Conservation (phyloP, 2,113 vertebrate genomes). For the Plecotus auritus region DNA sequence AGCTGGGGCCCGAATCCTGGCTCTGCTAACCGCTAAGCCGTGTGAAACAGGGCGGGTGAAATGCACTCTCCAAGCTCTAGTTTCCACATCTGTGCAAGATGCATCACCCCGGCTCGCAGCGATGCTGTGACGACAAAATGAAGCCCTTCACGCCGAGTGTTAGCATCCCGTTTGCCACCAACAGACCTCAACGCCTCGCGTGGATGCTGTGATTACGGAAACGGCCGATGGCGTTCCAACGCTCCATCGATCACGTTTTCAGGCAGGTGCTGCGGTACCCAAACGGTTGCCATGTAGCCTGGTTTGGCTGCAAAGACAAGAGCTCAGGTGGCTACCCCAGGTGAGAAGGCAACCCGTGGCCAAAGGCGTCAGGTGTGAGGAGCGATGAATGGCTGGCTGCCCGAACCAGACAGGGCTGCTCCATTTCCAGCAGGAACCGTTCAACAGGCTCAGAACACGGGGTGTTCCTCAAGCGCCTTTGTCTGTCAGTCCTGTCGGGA, state of each 20-base stretch:
- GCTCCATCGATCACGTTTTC: too few relatives aligned
- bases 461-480: not conserved
- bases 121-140: fast-evolving
- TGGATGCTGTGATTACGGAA: not conserved
- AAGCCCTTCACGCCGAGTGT: not conserved
- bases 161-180: fast-evolving
- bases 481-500: not conserved
- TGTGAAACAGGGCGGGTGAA: not conserved
- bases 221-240: not conserved
- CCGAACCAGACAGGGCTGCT: not conserved
- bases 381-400: fast-evolving
- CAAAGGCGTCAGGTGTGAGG: not conserved
- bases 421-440: not conserved
- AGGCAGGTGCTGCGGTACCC: fast-evolving
- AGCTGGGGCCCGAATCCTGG: not conserved
- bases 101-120: fast-evolving
- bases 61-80: not conserved
- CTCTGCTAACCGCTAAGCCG: too few relatives aligned
- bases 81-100: not conserved
- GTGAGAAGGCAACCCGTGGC: not conserved
- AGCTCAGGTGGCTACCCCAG: not conserved
- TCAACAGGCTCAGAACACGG: not conserved
- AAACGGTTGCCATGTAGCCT: fast-evolving
- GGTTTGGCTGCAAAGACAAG: not conserved
- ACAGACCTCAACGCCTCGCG: too few relatives aligned